Base-by-base conservation (phyloP, 2,888 invertebrate genomes). In the Stenurella melanura region DNA sequence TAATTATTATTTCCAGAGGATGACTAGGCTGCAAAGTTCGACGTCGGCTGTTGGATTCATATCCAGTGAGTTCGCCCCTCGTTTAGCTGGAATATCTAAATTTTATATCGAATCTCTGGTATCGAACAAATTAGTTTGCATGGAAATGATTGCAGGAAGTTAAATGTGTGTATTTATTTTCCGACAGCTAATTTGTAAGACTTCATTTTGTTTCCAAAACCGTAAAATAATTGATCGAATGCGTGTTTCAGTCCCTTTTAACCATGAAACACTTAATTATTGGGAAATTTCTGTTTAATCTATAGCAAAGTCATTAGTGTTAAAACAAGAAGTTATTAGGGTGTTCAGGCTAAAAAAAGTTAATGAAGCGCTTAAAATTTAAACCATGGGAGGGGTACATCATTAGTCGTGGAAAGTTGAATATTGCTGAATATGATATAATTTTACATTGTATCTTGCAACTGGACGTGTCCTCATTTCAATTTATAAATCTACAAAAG, bases 71-170 rank as follows among this genome's bases (percentile, higher is more conserved):
- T n/a, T 50, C 50, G 15, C 50, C 50, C 50, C 42, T 42, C 50
- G n/a, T 50, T 50, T 50, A 15, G 50, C 50, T 50, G n/a, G 50
- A 50, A 50, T 50, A 50, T 67, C 67, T 64, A 71, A 70, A 75
- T 75, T 75, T 64, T 56, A 70, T 75, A 75, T 66, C 71, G 66
- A 64, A 34, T 63, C 50, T 61, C 63, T 34, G 42, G 50, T 58
- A n/a, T 34, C 42, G 18, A 57, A 68, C 38, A 21, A 60, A 61
- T 54, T 69, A 60, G 69, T 34, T 70, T 38, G 30, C 74, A 74
- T 17, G 74, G 38, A 18, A 69, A 57, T 57, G 19, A 73, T 38
- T 54, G 60, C 73, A 26, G 19, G 21, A 64, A 56, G 56, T 21
- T 66, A 73, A 72, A 73, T 54, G 64, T 64, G 63, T 57, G 64